Evolutionary conservation across 2,888 invertebrate genomes (phyloP), one percentile per base, ranked within the genome.

Genomic region (Dendrolimus pini): DNA sequence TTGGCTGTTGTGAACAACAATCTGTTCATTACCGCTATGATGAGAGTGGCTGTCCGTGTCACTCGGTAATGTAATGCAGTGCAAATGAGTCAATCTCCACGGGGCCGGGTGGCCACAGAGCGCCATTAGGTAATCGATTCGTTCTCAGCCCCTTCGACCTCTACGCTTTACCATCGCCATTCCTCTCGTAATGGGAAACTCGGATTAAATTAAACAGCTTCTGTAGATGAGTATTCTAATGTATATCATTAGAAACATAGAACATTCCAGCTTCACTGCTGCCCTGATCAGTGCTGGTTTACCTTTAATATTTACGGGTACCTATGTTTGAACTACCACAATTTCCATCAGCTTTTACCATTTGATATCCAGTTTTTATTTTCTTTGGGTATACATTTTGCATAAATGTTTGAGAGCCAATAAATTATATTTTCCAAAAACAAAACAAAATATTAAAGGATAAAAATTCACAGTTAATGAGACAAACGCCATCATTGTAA

Each of bases 61-160:
- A 81, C 78, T 80, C 83, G 72, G 83, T 89, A 89, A 89, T 89
- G 90, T 90, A 89, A 90, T 90, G 85, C 89, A 86, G 89, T 89
- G 90, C 89, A 89, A 89, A 90, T 89, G 89, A 89, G 86, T 89
- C 90, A 88, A 89, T 89, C 90, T 89, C 89, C 72, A 82, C 82
- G 84, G 86, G 66, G 80, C 74, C 75, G 79, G 71, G 72, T 80
- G 83, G 82, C 76, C 83, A 84, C 78, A 74, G 77, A 78, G 70
- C 70, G 78, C 86, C 80, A 89, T 90, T 89, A 89, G 82, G 80
- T 85, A 89, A 89, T 89, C 88, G 86, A 88, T 87, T 85, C 77
- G 76, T 82, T 80, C 75, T 76, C 75, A 70, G 70, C 66, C 69
- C 74, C 73, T 70, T 75, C 70, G 69, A 62, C 68, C 68, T 68